These are phyloP conservation scores for Hydropsyche tenuis DNA, from an alignment of 1,140 invertebrate species.

Conservation along the genomic window DNA sequence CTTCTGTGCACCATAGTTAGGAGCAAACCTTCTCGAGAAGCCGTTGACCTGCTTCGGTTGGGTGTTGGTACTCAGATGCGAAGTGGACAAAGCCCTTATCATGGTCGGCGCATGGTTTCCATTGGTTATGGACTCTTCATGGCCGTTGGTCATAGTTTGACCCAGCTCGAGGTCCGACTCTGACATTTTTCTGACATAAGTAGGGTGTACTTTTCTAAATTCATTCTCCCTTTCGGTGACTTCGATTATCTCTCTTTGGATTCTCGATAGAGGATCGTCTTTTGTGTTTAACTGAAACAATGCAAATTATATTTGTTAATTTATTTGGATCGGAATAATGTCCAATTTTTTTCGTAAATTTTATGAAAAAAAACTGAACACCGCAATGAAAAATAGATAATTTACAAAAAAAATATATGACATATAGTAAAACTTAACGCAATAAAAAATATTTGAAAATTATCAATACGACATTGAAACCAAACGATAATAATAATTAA, in stretches of 20 bases:
- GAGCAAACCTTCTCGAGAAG: constrained; percentile 65
- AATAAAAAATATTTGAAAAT: too few species aligned
- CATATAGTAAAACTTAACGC: too few species aligned
- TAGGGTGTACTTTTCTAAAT: constrained; percentile 67
- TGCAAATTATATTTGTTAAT: constrained; percentile 1
- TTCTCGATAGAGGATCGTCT: constrained; percentile 67
- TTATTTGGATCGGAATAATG: too few species aligned
- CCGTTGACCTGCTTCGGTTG: constrained; percentile 51
- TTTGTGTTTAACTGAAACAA: constrained; percentile 44
- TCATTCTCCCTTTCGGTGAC: constrained; percentile 72
- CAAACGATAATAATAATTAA: too few species aligned
- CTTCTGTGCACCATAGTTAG: constrained; percentile 67
- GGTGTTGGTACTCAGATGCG: constrained; percentile 60
- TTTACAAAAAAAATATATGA: too few species aligned
- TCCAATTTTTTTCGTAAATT: too few species aligned
- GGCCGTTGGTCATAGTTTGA: constrained; percentile 52
- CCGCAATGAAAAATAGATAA: too few species aligned
- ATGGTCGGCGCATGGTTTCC: constrained; percentile 57
- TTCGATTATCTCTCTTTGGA: constrained; percentile 73
- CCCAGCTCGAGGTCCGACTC: constrained; percentile 58
- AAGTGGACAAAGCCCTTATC: constrained; percentile 67
- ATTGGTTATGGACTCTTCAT: constrained; percentile 57
- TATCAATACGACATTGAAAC: too few species aligned
- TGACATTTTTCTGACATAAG: constrained; percentile 58
- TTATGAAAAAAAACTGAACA: too few species aligned